A percentile compares a stretch with the other conserved stretches of the same genome.
Evolutionary conservation across 2,888 invertebrate species (phyloP).

Genomic region (Cactoblastis cactorum): DNA sequence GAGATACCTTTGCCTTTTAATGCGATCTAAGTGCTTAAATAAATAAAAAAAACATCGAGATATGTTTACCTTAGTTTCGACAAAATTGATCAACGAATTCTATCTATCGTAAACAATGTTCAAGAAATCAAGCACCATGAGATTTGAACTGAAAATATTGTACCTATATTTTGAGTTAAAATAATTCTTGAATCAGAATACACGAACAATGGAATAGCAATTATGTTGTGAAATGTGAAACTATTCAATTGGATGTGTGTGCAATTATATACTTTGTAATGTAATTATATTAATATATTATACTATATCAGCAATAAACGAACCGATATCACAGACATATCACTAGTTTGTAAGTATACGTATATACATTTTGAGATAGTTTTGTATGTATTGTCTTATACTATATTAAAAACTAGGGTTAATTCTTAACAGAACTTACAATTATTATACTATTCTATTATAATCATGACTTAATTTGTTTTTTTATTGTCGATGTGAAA

Average conservation of each 20-base stretch:
- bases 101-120: too few species aligned
- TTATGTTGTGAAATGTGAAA: constrained; percentile 32
- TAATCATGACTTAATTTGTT: too few species aligned
- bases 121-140: too few species aligned
- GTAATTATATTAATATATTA: constrained; percentile 30
- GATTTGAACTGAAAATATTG: too few species aligned
- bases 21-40: too few species aligned
- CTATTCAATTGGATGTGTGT: constrained; percentile 33
- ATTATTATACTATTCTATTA: too few species aligned
- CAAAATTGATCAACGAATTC: too few species aligned
- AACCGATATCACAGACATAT: constrained; percentile 74
- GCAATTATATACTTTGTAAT: constrained; percentile 33
- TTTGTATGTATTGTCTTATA: constrained; percentile 31
- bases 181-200: constrained; percentile 27
- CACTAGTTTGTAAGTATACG: constrained; percentile 58
- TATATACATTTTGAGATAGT: constrained; percentile 46
- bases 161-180: not conserved
- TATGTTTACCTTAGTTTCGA: too few species aligned
- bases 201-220: constrained; percentile 28
- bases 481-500: too few species aligned
- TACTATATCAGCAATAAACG: constrained; percentile 56
- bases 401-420: constrained; percentile 22
- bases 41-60: too few species aligned
- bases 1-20: too few species aligned
- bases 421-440: not conserved